Evolutionary conservation across 2,113 vertebrate genomes (phyloP).

Genomic region (Poicephalus gulielmi): DNA sequence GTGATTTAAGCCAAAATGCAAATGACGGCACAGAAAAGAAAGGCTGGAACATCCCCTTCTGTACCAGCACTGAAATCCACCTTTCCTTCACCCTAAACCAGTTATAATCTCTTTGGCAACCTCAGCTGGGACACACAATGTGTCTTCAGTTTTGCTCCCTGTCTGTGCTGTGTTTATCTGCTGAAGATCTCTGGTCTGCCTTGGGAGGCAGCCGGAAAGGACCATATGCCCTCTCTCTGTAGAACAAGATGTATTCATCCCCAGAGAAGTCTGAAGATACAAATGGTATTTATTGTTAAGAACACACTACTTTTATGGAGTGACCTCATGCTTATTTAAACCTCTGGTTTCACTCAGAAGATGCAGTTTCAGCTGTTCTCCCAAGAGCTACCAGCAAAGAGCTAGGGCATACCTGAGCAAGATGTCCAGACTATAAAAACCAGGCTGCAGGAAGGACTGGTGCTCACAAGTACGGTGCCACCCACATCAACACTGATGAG

Average conservation of each 20-base stretch:
- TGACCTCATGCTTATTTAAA: not conserved
- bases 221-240: rapidly evolving
- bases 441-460: not conserved
- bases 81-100: not conserved
- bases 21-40: not conserved
- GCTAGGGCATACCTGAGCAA: not conserved
- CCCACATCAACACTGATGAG: not conserved
- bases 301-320: not conserved
- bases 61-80: not conserved
- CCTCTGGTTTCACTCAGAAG: not conserved
- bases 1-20: not conserved
- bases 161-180: not conserved
- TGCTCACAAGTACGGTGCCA: not conserved
- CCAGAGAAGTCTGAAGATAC: not conserved
- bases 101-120: not conserved
- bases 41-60: not conserved
- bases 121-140: not conserved
- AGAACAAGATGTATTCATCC: not conserved
- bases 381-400: not conserved
- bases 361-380: not conserved
- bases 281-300: not conserved
- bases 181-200: not conserved
- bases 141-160: not conserved
- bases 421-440: not conserved
- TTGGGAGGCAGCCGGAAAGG: not conserved